These are phyloP conservation scores for Sinelater perroti DNA, from an alignment of 2,888 invertebrate species.

Conservation along the genomic window DNA sequence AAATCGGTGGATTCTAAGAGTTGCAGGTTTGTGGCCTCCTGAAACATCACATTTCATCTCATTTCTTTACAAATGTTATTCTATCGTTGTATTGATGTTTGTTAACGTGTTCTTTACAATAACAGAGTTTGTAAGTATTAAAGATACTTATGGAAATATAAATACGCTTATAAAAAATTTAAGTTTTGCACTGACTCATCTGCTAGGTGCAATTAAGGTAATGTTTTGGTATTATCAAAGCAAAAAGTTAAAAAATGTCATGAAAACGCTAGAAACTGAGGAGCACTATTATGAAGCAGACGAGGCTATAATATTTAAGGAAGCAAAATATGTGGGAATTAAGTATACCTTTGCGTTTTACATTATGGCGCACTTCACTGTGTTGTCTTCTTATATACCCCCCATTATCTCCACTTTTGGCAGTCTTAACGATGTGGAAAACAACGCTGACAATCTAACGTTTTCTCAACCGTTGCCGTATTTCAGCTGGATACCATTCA, in stretches of 20 bases:
- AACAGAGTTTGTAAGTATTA: conserved; percentile 51
- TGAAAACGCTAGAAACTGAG: conserved; percentile 47
- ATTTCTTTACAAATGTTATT: conserved; percentile 47
- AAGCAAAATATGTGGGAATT: conserved; percentile 48
- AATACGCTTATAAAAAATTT: conserved; percentile 53
- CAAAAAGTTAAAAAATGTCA: conserved; percentile 43
- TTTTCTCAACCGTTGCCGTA: conserved; percentile 49
- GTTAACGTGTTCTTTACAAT: conserved; percentile 51
- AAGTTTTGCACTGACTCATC: conserved; percentile 52
- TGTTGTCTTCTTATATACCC: conserved; percentile 52
- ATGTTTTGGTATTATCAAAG: conserved; percentile 50
- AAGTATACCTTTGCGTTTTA: conserved; percentile 49
- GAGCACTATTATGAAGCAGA: conserved; percentile 47
- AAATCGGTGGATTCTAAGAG: conserved; percentile 51
- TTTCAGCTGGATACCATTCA: conserved; percentile 55
- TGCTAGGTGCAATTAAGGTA: conserved; percentile 54
- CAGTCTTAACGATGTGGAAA: conserved; percentile 26
- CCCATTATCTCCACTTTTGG: conserved; percentile 43
- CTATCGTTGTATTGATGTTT: conserved; percentile 48
- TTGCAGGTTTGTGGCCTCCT: conserved; percentile 52
- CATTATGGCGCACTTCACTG: conserved; percentile 49
- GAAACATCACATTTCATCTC: conserved; percentile 42
- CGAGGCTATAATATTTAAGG: conserved; percentile 40
- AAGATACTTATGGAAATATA: conserved; percentile 47
- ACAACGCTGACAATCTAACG: conserved; percentile 21